Conservation (phyloP, 2,797 vertebrate species). For the Alcedo atthis region DNA sequence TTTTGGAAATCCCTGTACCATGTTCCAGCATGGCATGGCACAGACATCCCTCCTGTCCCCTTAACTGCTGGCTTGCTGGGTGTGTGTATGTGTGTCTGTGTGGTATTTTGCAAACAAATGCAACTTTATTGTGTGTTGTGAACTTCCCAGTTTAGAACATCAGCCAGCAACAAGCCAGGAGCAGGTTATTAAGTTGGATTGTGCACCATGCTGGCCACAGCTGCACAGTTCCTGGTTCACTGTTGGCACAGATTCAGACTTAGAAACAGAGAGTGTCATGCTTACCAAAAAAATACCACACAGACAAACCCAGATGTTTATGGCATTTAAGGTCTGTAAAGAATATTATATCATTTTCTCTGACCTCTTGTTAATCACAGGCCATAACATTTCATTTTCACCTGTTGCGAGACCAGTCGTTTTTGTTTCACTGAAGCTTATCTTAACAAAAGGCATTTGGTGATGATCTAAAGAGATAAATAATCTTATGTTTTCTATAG, state of each 20-base stretch:
- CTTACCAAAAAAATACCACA: not conserved
- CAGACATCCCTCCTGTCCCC: not conserved
- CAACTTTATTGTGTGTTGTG: not conserved
- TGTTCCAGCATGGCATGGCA: not conserved
- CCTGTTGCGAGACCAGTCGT: conserved; percentile 12
- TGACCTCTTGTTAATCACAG: conserved; percentile 31
- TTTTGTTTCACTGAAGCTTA: not conserved
- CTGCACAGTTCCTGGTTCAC: not conserved
- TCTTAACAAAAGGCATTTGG: conserved; percentile 31
- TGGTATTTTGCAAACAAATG: not conserved
- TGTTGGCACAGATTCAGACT: not conserved
- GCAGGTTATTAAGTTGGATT: not conserved
- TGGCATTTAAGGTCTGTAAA: conserved; percentile 9
- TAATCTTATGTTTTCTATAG: conserved; percentile 6
- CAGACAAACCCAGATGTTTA: not conserved
- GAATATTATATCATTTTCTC: conserved; percentile 31
- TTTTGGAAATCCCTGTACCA: fast-evolving
- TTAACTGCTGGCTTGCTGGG: not conserved
- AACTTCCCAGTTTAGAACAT: not conserved
- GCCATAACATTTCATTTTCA: not conserved
- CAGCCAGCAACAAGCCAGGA: not conserved
- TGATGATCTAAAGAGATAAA: conserved; percentile 36
- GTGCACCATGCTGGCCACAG: not conserved
- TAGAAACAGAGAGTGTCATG: not conserved
- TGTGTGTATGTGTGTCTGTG: not conserved